Percentiles rank a stretch among this genome's conserved stretches.
Evolutionary conservation across 1,140 invertebrate genomes (phyloP).

Genomic region (Drosophila serrata): DNA sequence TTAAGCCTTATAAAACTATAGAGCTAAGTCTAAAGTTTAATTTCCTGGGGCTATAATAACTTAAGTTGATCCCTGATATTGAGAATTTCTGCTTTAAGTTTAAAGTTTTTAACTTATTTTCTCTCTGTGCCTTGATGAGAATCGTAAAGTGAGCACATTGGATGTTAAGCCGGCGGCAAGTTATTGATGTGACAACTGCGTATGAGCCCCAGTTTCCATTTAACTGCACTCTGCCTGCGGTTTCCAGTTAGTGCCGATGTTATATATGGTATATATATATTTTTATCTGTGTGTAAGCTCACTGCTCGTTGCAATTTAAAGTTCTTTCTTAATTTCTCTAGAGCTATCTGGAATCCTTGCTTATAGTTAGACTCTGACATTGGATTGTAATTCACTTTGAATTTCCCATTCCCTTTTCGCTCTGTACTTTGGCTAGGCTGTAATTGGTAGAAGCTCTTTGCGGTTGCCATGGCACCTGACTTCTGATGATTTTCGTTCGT

Average conservation of each 20-base stretch:
- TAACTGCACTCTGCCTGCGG: constrained; percentile 28
- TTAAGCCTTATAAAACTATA: neutral
- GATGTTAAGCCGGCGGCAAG: constrained; percentile 15
- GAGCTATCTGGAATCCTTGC: neutral
- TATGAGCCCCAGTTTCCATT: constrained; percentile 23
- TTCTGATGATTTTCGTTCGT: neutral
- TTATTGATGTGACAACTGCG: constrained; percentile 42
- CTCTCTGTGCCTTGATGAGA: constrained; percentile 2
- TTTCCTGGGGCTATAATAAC: too few species aligned
- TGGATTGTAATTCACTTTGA: neutral
- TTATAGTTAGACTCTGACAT: too few species aligned
- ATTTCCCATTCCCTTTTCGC: neutral
- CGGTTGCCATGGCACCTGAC: constrained; percentile 1
- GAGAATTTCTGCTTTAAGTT: neutral
- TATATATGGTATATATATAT: neutral
- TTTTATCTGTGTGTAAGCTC: neutral
- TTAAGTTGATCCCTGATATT: neutral
- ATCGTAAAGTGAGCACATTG: constrained; percentile 19
- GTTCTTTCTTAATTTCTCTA: neutral
- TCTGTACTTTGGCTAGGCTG: neutral
- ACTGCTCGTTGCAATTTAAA: neutral
- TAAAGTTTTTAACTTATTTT: neutral
- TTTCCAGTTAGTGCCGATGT: constrained; percentile 4
- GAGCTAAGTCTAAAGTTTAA: too few species aligned
- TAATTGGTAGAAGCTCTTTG: neutral